A percentile compares a stretch with the other conserved stretches of the same genome.
These are phyloP conservation scores for Lasioglossum calceatum DNA, from an alignment of 2,888 invertebrate genomes.

Conservation along the genomic window DNA sequence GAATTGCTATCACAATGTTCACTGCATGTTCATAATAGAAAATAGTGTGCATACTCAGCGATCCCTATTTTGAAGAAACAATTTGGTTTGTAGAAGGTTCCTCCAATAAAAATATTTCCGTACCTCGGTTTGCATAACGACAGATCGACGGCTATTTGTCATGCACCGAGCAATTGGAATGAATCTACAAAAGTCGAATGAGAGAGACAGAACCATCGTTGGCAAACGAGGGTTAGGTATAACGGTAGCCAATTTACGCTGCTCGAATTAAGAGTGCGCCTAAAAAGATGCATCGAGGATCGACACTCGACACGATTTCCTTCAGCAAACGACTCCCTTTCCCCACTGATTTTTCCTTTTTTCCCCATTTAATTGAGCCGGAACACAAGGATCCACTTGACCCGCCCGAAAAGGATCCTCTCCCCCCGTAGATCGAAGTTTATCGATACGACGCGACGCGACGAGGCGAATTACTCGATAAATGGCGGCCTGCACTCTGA, in stretches of 20 bases:
- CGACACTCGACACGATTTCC: conserved; percentile 45
- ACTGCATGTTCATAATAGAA: not conserved
- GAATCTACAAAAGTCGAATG: not conserved
- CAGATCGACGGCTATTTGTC: not conserved
- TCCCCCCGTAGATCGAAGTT: not conserved
- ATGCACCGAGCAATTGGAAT: not conserved
- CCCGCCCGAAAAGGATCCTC: conserved; percentile 17
- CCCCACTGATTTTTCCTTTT: not conserved
- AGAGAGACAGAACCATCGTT: not conserved
- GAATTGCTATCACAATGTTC: not conserved
- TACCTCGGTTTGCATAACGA: not conserved
- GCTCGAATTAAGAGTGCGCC: conserved; percentile 11
- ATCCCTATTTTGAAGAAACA: not conserved
- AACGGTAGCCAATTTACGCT: conserved; percentile 7
- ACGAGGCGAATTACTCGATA: conserved; percentile 30
- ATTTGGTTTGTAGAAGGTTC: not conserved
- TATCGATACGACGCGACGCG: not conserved
- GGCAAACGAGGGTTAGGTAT: conserved; percentile 6
- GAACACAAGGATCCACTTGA: conserved; percentile 8
- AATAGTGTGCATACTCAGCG: not conserved
- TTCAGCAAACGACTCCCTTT: not conserved
- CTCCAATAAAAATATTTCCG: not conserved
- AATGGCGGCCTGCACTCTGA: conserved; percentile 46
- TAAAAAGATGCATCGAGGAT: conserved; percentile 5
- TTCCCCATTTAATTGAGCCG: not conserved